These are phyloP conservation scores for Ondatra zibethicus DNA, from an alignment of 2,113 vertebrate species.

Conservation along the genomic window DNA sequence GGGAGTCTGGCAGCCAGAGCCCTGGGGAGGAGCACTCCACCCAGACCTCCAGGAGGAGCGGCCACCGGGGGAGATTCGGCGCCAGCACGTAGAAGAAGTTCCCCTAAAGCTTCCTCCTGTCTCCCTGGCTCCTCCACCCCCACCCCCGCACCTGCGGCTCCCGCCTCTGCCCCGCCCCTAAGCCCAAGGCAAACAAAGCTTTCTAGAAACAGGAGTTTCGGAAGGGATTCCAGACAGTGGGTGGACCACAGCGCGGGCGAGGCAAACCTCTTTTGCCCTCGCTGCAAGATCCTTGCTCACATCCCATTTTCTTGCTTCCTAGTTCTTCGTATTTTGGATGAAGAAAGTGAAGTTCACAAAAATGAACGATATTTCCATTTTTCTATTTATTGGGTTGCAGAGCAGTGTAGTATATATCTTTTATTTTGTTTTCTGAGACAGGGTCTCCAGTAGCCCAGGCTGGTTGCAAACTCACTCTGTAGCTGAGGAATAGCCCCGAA, in stretches of 20 bases:
- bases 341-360: neutral
- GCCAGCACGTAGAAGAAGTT: neutral
- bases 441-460: neutral
- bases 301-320: neutral
- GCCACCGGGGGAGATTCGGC: conserved; percentile 58
- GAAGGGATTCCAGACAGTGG: neutral
- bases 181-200: neutral
- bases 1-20: conserved; percentile 58
- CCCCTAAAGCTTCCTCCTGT: neutral
- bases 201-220: neutral
- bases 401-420: neutral
- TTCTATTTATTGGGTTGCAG: neutral
- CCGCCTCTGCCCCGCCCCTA: neutral
- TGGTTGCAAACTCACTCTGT: neutral
- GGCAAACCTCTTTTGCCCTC: no score
- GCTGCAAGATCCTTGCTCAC: neutral
- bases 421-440: neutral
- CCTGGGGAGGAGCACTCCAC: conserved; percentile 36
- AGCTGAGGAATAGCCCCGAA: neutral
- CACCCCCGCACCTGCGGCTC: neutral
- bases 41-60: conserved; percentile 65
- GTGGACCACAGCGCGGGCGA: neutral
- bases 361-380: neutral
- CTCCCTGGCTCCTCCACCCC: neutral
- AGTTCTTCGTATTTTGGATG: neutral